A percentile compares a stretch with the other conserved stretches of the same genome.
phyloP scores from a whole-genome alignment of 1,140 invertebrate species.

The Holotrichia oblita region DNA sequence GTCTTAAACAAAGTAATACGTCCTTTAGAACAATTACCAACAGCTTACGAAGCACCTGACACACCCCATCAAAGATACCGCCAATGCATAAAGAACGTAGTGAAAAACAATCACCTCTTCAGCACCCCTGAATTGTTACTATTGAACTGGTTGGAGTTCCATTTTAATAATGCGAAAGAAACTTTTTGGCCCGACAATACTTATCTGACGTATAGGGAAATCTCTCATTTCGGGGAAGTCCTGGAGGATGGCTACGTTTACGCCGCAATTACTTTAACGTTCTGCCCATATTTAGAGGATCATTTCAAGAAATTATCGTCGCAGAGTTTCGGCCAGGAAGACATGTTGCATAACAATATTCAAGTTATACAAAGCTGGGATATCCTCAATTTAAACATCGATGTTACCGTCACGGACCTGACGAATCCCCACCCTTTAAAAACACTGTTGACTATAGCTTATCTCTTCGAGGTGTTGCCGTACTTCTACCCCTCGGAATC shows the following conservation, averaged over 20 bases:
- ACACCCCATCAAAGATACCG: background rate
- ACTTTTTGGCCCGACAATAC: background rate
- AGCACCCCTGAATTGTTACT: conserved; percentile 15
- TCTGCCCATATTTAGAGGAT: conserved; percentile 60
- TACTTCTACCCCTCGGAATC: conserved; percentile 53
- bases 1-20: conserved; percentile 43
- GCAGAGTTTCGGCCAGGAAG: conserved; percentile 49
- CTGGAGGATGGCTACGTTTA: conserved; percentile 59
- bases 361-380: conserved; percentile 59
- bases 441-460: conserved; percentile 59
- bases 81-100: conserved; percentile 18
- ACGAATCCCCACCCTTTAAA: conserved; percentile 57
- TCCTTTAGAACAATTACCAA: background rate
- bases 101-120: conserved; percentile 1
- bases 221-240: conserved; percentile 40
- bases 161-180: background rate
- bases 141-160: conserved; percentile 33
- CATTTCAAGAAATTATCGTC: conserved; percentile 57
- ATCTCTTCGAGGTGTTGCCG: conserved; percentile 59
- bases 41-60: background rate
- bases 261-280: conserved; percentile 57
- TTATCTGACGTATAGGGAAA: background rate
- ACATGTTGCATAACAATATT: conserved; percentile 61
- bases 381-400: conserved; percentile 59
- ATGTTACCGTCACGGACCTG: conserved; percentile 58